phyloP scores from a whole-genome alignment of 2,113 vertebrate species.

The Cebus imitator region DNA sequence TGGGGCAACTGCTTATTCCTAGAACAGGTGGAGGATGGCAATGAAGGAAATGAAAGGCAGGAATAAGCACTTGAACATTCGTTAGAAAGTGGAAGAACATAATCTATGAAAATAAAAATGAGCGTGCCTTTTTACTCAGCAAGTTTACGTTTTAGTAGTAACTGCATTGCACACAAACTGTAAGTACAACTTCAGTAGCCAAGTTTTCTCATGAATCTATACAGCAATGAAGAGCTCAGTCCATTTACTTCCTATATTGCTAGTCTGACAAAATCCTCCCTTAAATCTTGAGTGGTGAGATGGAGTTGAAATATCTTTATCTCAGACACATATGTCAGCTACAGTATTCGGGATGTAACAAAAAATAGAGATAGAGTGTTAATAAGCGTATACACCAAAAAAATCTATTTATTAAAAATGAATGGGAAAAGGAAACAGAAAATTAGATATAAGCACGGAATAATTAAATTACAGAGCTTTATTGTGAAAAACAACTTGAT shows the following conservation, averaged over 20 bases:
- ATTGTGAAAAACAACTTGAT: background rate
- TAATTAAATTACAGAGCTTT: constrained; percentile 48
- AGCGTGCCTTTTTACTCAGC: background rate
- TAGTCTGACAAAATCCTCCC: background rate
- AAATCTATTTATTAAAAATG: background rate
- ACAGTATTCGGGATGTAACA: background rate
- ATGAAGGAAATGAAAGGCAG: background rate
- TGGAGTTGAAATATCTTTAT: constrained; percentile 29
- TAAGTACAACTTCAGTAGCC: background rate
- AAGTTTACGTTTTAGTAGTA: background rate
- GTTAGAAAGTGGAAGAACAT: background rate
- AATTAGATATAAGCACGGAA: background rate
- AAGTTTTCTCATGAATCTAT: background rate
- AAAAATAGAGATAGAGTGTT: background rate
- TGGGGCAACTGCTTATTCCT: background rate
- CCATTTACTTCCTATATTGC: background rate
- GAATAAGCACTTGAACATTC: background rate
- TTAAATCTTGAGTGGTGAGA: background rate
- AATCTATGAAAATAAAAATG: background rate
- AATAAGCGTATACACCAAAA: background rate
- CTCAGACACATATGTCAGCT: constrained; percentile 55
- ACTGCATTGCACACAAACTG: background rate
- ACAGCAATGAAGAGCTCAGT: background rate
- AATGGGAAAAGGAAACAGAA: background rate
- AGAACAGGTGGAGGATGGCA: background rate